phyloP scores from a whole-genome alignment of 1,140 invertebrate genomes.

The Eupristina koningsbergeri region DNA sequence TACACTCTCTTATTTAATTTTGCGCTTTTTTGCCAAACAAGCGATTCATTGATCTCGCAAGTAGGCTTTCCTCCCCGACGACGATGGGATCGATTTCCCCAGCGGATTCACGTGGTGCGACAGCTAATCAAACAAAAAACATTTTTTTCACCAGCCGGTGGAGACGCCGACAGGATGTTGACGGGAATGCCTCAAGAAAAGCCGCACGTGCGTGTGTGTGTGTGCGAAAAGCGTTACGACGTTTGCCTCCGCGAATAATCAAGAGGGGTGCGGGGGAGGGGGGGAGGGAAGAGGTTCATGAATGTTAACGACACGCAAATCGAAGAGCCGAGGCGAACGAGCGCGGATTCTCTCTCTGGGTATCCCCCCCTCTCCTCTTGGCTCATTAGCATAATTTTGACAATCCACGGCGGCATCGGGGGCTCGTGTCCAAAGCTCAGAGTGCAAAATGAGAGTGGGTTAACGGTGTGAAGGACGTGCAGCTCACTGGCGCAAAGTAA shows the following conservation, averaged over 20 bases:
- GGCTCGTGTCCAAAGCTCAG: too few relatives aligned
- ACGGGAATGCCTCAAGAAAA: not conserved
- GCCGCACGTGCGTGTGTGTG: too few relatives aligned
- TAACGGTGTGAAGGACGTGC: conserved; percentile 56
- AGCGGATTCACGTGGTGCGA: not conserved
- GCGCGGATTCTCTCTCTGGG: not conserved
- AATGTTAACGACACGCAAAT: conserved; percentile 65
- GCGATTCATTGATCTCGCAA: not conserved
- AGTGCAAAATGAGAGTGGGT: not conserved
- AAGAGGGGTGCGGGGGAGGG: not conserved
- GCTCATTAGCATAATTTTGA: conserved; percentile 70
- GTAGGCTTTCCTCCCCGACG: too few relatives aligned
- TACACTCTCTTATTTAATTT: too few relatives aligned
- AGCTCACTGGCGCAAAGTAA: not conserved
- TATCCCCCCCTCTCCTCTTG: conserved; percentile 38
- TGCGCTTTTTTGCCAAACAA: not conserved
- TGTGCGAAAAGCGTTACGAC: not conserved
- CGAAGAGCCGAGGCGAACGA: conserved; percentile 54
- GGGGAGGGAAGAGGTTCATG: conserved; percentile 58
- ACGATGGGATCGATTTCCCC: not conserved
- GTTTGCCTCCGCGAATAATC: too few relatives aligned
- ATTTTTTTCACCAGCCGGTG: not conserved
- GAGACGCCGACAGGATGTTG: too few relatives aligned
- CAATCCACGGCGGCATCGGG: conserved; percentile 50
- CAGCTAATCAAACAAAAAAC: conserved; percentile 4